Conservation (phyloP, 2,113 vertebrate species). For the Larimichthys polyactis region DNA sequence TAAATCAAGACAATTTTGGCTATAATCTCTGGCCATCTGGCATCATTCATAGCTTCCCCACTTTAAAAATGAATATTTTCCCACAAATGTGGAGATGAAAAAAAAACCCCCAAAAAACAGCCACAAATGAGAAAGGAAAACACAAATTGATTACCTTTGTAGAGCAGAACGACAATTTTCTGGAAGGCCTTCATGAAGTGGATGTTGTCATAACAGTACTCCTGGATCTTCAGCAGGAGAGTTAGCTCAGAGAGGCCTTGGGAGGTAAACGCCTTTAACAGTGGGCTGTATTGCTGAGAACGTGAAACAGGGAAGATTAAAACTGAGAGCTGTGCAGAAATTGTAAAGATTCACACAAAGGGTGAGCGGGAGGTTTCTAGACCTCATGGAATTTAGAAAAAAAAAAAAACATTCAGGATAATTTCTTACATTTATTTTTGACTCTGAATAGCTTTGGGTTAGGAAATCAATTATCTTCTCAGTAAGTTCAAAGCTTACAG, state of each 20-base stretch:
- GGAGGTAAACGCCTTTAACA: conserved; percentile 96
- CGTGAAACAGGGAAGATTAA: conserved; percentile 2
- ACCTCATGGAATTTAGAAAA: background rate
- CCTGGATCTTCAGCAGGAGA: conserved; percentile 97
- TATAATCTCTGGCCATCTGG: conserved; percentile 68
- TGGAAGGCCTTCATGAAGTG: conserved; percentile 99
- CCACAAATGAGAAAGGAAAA: background rate
- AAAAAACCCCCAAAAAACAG: background rate
- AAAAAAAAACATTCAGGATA: background rate
- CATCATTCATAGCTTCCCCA: conserved; percentile 9
- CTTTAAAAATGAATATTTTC: conserved; percentile 8
- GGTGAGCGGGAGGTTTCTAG: background rate
- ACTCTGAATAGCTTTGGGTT: conserved; percentile 9
- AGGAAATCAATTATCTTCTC: conserved; percentile 39
- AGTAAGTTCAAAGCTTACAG: conserved; percentile 17
- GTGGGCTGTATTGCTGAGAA: conserved; percentile 96
- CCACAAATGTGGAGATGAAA: background rate
- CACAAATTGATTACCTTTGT: conserved; percentile 88
- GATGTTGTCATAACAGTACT: conserved; percentile 99
- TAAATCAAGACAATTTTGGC: conserved; percentile 65
- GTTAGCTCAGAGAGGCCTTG: conserved; percentile 97
- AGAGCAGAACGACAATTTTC: conserved; percentile 98
- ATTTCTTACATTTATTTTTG: conserved; percentile 1
- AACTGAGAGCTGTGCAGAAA: background rate
- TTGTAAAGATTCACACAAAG: background rate